A percentile compares a stretch with the other conserved stretches of the same genome.
These are phyloP conservation scores for Limnephilus marmoratus DNA, from an alignment of 2,888 invertebrate genomes.

Conservation along the genomic window DNA sequence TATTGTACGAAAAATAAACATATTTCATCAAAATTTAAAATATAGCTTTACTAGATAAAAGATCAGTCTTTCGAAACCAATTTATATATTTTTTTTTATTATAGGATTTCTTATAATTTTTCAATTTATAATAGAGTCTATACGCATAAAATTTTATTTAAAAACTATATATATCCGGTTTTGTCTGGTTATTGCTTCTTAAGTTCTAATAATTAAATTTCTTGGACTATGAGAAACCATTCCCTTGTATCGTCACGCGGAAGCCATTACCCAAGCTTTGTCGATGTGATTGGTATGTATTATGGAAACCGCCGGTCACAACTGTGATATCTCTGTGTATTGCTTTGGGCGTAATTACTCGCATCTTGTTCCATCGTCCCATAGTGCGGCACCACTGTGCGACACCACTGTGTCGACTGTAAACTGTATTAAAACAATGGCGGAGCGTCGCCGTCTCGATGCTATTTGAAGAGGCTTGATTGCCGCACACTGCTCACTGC, in stretches of 20 bases:
- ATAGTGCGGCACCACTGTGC: neutral
- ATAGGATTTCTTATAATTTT: too few species aligned
- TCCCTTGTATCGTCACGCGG: neutral
- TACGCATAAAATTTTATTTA: too few species aligned
- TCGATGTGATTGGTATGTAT: neutral
- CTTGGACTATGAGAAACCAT: neutral
- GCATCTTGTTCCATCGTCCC: constrained; percentile 19
- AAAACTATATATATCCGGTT: too few species aligned
- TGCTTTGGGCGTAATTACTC: constrained; percentile 52
- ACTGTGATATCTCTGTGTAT: constrained; percentile 1
- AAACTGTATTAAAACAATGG: constrained; percentile 2
- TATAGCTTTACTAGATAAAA: too few species aligned
- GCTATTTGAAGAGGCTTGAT: neutral
- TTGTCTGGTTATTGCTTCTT: too few species aligned
- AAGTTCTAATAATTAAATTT: neutral
- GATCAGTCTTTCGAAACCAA: too few species aligned
- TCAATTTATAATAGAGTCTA: too few species aligned
- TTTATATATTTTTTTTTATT: too few species aligned
- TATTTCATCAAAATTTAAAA: too few species aligned
- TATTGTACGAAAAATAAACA: too few species aligned
- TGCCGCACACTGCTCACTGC: neutral
- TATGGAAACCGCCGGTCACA: neutral
- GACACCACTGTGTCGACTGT: neutral
- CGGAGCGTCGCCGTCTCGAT: neutral
- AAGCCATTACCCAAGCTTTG: neutral